A percentile compares a stretch with the other conserved stretches of the same genome.
Conservation (phyloP, 2,888 invertebrate genomes). For the Pterostichus madidus region DNA sequence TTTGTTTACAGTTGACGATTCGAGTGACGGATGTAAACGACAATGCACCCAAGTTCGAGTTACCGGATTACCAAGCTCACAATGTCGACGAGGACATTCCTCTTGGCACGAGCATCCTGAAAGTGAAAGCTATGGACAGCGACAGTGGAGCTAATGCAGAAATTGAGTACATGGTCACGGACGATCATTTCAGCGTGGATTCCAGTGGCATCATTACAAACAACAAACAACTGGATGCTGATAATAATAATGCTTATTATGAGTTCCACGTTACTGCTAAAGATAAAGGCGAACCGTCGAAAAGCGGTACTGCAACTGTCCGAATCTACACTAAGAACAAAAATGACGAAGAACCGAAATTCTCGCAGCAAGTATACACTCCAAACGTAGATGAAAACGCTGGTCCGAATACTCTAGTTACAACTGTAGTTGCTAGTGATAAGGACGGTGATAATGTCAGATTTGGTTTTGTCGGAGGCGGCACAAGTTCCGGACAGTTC, state of each 20-base stretch:
- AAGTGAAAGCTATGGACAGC: conserved; percentile 96
- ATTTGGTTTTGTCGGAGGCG: conserved; percentile 89
- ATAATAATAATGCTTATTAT: conserved; percentile 97
- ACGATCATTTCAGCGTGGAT: conserved; percentile 97
- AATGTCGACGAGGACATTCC: conserved; percentile 97
- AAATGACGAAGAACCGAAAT: conserved; percentile 98
- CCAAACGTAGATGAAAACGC: conserved; percentile 98
- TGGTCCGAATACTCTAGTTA: conserved; percentile 95
- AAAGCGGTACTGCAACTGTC: conserved; percentile 95
- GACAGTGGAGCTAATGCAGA: conserved; percentile 97
- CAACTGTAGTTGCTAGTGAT: conserved; percentile 97
- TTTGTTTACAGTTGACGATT: conserved; percentile 88
- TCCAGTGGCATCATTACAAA: conserved; percentile 95
- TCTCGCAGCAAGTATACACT: conserved; percentile 97
- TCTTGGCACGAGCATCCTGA: conserved; percentile 93
- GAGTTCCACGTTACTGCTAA: conserved; percentile 96
- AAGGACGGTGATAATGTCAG: conserved; percentile 98
- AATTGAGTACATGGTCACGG: conserved; percentile 94
- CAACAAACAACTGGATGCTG: conserved; percentile 95
- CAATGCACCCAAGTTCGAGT: conserved; percentile 96
- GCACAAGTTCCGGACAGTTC: conserved; percentile 94
- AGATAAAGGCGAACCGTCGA: conserved; percentile 96
- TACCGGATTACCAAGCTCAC: conserved; percentile 98
- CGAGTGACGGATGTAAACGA: conserved; percentile 98
- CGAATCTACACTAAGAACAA: conserved; percentile 98